Conservation (phyloP, 2,888 invertebrate species). For the Drosophila sordidapex region DNA sequence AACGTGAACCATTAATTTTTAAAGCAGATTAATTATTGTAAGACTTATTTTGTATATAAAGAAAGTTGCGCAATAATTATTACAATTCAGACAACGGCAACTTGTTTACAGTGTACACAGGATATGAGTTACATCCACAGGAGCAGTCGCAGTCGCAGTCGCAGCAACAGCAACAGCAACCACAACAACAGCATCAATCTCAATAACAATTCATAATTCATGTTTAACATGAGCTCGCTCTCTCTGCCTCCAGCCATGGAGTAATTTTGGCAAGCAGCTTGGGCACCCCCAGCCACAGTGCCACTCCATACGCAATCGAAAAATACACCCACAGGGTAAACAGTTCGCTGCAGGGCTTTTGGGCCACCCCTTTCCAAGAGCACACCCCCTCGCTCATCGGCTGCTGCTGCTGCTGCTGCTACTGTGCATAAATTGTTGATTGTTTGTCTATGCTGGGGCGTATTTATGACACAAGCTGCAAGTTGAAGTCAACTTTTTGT, state of each 20-base stretch:
- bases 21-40: too few relatives aligned
- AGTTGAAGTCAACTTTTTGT: conserved; percentile 66
- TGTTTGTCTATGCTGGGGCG: conserved; percentile 75
- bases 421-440: conserved; percentile 81
- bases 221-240: conserved; percentile 79
- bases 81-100: background rate
- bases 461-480: conserved; percentile 79
- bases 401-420: conserved; percentile 33
- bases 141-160: conserved; percentile 26
- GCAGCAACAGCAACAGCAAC: conserved; percentile 25
- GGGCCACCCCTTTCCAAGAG: conserved; percentile 51
- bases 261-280: conserved; percentile 64
- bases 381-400: conserved; percentile 5
- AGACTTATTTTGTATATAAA: background rate
- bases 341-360: conserved; percentile 15
- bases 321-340: conserved; percentile 17
- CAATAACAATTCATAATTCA: conserved; percentile 85
- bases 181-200: conserved; percentile 82
- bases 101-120: background rate
- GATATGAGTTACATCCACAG: conserved; percentile 32
- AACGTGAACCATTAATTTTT: too few relatives aligned
- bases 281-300: conserved; percentile 8
- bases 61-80: background rate
- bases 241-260: conserved; percentile 23
- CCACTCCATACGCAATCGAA: conserved; percentile 7